Conservation (phyloP, 2,113 vertebrate genomes). For the Ondatra zibethicus region DNA sequence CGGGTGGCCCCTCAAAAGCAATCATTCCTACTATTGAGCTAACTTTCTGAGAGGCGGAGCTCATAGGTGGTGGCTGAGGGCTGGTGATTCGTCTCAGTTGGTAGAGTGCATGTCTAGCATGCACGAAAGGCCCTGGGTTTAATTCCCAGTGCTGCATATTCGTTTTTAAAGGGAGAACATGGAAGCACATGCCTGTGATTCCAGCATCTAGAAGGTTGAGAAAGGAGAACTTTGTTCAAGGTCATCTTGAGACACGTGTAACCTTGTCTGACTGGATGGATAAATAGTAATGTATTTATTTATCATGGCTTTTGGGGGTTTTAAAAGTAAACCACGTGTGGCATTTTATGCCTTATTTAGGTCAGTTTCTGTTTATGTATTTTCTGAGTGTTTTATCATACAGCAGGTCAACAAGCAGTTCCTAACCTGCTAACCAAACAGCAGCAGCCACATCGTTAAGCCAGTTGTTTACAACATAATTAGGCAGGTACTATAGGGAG, state of each 20-base stretch:
- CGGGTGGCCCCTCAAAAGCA: background rate
- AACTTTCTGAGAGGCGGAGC: background rate
- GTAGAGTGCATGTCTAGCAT: no score
- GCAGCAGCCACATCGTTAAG: background rate
- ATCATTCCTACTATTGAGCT: background rate
- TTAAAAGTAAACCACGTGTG: background rate
- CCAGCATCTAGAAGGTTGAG: background rate
- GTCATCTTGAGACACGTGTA: no score
- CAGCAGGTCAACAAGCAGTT: background rate
- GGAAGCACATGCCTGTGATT: background rate
- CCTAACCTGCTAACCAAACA: background rate
- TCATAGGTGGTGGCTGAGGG: background rate
- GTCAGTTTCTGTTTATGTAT: background rate
- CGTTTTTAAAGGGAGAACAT: background rate
- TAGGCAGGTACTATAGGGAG: background rate
- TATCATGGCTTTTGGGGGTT: background rate
- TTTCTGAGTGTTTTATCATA: background rate
- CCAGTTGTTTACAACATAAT: fast-evolving
- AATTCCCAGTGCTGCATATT: no score
- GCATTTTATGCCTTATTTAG: background rate
- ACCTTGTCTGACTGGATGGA: background rate
- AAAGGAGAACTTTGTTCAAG: background rate
- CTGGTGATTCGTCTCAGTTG: background rate
- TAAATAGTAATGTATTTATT: background rate
- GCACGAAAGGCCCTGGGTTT: background rate